Percentiles rank a stretch among this genome's conserved stretches.
These are phyloP conservation scores for Staurois parvus DNA, from an alignment of 2,797 vertebrate species.

Conservation along the genomic window DNA sequence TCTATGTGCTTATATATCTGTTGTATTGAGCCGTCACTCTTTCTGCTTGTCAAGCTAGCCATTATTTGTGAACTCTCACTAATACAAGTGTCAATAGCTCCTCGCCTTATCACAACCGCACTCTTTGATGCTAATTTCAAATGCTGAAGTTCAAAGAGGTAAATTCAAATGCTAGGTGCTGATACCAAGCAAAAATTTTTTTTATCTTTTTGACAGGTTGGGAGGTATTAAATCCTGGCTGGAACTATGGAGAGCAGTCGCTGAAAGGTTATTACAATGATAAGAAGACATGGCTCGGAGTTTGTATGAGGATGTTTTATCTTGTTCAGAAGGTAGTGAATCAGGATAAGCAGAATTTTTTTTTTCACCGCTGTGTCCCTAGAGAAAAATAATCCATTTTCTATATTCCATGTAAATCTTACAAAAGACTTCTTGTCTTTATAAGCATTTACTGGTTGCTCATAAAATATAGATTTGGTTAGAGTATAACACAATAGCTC, in stretches of 20 bases:
- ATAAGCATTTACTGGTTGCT: slow-evolving; percentile 54
- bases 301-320: slow-evolving; percentile 47
- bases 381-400: slow-evolving; percentile 53
- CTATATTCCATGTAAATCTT: slow-evolving; percentile 59
- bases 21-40: slow-evolving; percentile 41
- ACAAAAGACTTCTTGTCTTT: slow-evolving; percentile 60
- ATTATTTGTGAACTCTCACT: slow-evolving; percentile 31
- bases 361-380: slow-evolving; percentile 40
- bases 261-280: slow-evolving; percentile 51
- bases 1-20: slow-evolving; percentile 16
- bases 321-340: slow-evolving; percentile 48
- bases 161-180: slow-evolving; percentile 3
- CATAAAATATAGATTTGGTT: slow-evolving; percentile 62
- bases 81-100: slow-evolving; percentile 33
- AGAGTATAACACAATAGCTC: slow-evolving; percentile 60
- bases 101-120: slow-evolving; percentile 7
- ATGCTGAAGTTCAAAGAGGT: slow-evolving; percentile 21
- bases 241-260: slow-evolving; percentile 42
- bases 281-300: slow-evolving; percentile 44
- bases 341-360: slow-evolving; percentile 43
- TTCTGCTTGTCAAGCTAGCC: slow-evolving; percentile 11
- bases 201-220: slow-evolving; percentile 36
- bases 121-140: slow-evolving; percentile 18
- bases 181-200: slow-evolving; percentile 2
- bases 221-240: slow-evolving; percentile 32